These are phyloP conservation scores for Hypercompe scribonia DNA, from an alignment of 2,888 invertebrate species.

Conservation along the genomic window DNA sequence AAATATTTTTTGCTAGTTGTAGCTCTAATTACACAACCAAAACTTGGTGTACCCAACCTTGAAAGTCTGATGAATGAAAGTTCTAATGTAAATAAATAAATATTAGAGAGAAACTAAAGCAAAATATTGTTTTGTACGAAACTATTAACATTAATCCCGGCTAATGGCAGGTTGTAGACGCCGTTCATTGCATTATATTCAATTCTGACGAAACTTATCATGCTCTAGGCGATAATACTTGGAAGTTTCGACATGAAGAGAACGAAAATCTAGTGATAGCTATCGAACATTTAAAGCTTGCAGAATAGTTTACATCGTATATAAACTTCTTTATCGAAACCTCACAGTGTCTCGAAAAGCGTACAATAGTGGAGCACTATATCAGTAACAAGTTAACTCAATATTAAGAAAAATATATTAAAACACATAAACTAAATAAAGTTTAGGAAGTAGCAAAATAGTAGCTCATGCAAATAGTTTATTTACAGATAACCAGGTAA, in stretches of 20 bases:
- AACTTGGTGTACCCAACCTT: no score
- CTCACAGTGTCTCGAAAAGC: no score
- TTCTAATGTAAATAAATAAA: background rate
- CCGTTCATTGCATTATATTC: background rate
- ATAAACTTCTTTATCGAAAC: no score
- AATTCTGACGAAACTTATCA: background rate
- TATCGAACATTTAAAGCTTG: no score
- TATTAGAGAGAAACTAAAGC: background rate
- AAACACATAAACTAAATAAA: slow-evolving; percentile 1
- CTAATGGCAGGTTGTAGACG: background rate
- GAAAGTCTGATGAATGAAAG: background rate
- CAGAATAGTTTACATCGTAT: no score
- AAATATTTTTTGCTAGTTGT: no score
- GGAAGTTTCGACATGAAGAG: background rate
- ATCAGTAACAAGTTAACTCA: no score
- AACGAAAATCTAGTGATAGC: background rate
- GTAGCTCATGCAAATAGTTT: background rate
- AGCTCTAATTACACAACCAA: no score
- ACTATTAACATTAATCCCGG: background rate
- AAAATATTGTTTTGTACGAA: background rate
- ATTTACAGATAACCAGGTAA: slow-evolving; percentile 38
- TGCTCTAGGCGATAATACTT: background rate
- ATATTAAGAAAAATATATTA: background rate
- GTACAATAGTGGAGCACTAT: no score
- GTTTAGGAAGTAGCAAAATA: slow-evolving; percentile 23